Evolutionary conservation across 2,888 invertebrate species (phyloP).

Genomic region (Drosophila multiciliata): DNA sequence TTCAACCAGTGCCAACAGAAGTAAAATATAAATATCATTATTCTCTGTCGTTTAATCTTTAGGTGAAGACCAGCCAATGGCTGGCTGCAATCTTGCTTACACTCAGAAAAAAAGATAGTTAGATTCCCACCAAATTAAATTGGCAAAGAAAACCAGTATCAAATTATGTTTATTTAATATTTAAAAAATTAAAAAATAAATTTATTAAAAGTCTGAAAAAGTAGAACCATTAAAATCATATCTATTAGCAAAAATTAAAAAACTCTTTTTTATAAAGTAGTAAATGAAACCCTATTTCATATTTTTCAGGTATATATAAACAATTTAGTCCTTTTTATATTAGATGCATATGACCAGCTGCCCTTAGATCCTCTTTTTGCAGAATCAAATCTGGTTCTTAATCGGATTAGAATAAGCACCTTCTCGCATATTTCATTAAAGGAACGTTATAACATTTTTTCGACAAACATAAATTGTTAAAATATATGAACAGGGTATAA

Average conservation of each 20-base stretch:
- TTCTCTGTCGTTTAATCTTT: conserved; percentile 6
- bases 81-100: neutral
- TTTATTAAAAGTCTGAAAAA: too few species aligned
- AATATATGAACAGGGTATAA: conserved; percentile 2
- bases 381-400: neutral
- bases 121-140: neutral
- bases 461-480: neutral
- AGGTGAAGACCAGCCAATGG: neutral
- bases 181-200: too few species aligned
- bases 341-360: too few species aligned
- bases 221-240: neutral
- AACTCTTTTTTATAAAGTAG: too few species aligned
- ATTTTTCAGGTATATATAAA: too few species aligned
- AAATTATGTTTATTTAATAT: neutral
- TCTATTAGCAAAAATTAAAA: neutral
- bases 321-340: neutral
- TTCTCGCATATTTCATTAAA: too few species aligned
- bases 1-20: conserved; percentile 8
- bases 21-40: conserved; percentile 13
- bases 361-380: too few species aligned
- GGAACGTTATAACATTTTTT: neutral
- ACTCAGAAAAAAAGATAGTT: neutral
- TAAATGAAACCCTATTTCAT: too few species aligned
- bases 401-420: neutral
- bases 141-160: neutral